Conservation (phyloP, 37 sponge, comb jelly and placozoan species). For the Halisarca cf. caerulea region DNA sequence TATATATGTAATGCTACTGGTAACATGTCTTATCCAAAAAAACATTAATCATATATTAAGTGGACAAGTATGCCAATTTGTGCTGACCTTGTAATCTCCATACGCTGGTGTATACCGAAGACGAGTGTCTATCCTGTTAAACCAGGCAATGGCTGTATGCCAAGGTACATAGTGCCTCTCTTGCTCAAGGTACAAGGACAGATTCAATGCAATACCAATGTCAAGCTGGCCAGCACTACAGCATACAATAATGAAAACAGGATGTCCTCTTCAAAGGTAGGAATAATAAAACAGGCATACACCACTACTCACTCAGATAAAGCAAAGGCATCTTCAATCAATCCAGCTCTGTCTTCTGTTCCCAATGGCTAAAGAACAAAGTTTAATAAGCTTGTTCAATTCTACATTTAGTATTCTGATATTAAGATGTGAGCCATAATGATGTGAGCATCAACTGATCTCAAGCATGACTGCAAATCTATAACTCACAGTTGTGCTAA, state of each 20-base stretch:
- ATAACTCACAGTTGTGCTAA: not conserved
- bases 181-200: slow-evolving; percentile 45
- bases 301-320: slow-evolving; percentile 59
- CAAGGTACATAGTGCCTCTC: slow-evolving; percentile 82
- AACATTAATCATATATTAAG: too few species aligned
- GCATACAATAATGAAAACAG: too few species aligned
- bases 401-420: too few species aligned
- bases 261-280: not conserved
- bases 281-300: not conserved
- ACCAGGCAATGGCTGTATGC: slow-evolving; percentile 40
- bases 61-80: too few species aligned
- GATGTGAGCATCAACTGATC: not conserved
- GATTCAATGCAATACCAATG: slow-evolving; percentile 41
- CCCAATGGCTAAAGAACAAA: slow-evolving; percentile 36
- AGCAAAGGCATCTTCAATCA: slow-evolving; percentile 86
- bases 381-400: too few species aligned
- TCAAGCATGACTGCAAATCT: not conserved
- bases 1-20: too few species aligned
- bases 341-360: slow-evolving; percentile 69
- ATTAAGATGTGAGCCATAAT: too few species aligned
- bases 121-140: slow-evolving; percentile 21
- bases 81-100: slow-evolving; percentile 64
- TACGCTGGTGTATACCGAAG: slow-evolving; percentile 44
- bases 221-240: slow-evolving; percentile 67
- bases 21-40: too few species aligned